Conservation (phyloP, 2,113 vertebrate genomes). For the Eptatretus burgeri region DNA sequence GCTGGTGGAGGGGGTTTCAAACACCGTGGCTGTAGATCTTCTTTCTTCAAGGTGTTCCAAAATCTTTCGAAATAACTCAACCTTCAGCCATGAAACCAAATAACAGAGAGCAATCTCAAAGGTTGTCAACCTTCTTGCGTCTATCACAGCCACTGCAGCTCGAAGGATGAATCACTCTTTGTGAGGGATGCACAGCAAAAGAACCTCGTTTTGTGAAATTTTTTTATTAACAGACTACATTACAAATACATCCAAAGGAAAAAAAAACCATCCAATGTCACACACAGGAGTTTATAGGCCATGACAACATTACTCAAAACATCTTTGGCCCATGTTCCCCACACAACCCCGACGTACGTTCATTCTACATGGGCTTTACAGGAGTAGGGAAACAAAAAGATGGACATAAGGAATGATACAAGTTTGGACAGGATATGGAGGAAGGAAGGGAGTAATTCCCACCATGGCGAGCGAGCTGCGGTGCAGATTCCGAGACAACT, state of each 20-base stretch:
- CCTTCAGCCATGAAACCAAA: too few relatives aligned
- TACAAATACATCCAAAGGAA: slow-evolving; percentile 4
- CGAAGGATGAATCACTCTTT: too few relatives aligned
- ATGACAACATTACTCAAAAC: slow-evolving; percentile 3
- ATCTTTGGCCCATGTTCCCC: slow-evolving; percentile 6
- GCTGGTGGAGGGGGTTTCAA: too few relatives aligned
- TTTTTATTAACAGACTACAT: slow-evolving; percentile 6
- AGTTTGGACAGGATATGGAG: not conserved
- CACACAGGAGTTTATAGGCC: slow-evolving; percentile 1
- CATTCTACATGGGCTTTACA: slow-evolving; percentile 3
- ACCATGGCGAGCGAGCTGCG: too few relatives aligned
- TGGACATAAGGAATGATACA: slow-evolving; percentile 1
- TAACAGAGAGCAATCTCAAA: too few relatives aligned
- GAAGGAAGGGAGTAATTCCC: too few relatives aligned
- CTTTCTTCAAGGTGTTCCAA: too few relatives aligned
- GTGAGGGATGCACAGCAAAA: not conserved
- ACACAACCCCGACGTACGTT: slow-evolving; percentile 2
- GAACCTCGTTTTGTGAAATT: slow-evolving; percentile 6
- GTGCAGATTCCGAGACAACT: too few relatives aligned
- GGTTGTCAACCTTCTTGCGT: too few relatives aligned
- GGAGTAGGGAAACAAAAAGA: not conserved
- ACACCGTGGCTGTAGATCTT: too few relatives aligned
- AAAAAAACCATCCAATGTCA: not conserved
- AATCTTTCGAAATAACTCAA: too few relatives aligned
- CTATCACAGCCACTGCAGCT: too few relatives aligned